These are phyloP conservation scores for Panurus biarmicus DNA, from an alignment of 2,113 vertebrate genomes.

Conservation along the genomic window DNA sequence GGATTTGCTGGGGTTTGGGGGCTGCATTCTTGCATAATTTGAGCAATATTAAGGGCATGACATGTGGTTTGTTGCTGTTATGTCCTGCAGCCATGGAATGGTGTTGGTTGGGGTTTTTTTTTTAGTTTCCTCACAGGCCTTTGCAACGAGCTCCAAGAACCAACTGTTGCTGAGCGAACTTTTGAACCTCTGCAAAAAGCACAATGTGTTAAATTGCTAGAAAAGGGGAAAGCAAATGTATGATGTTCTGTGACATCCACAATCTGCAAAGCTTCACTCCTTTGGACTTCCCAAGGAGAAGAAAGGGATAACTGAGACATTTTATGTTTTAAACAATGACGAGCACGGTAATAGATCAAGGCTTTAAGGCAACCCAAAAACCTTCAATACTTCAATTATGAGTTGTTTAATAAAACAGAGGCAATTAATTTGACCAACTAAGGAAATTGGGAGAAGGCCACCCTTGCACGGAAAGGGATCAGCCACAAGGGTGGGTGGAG, in stretches of 20 bases:
- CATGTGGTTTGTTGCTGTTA: background rate
- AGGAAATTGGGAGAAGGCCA: background rate
- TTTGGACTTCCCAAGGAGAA: conserved; percentile 56
- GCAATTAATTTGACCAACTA: background rate
- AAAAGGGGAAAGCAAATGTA: conserved; percentile 25
- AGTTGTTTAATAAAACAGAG: background rate
- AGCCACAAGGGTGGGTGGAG: background rate
- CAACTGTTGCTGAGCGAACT: conserved; percentile 48
- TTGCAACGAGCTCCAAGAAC: background rate
- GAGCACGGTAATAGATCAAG: background rate
- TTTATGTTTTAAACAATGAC: background rate
- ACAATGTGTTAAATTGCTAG: conserved; percentile 33
- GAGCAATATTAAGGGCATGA: background rate
- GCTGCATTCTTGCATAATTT: background rate
- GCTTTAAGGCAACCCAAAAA: background rate
- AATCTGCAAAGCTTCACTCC: conserved; percentile 51
- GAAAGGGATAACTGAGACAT: background rate
- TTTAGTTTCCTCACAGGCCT: background rate
- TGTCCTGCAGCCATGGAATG: conserved; percentile 1
- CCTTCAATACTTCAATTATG: background rate
- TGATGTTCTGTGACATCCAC: conserved; percentile 41
- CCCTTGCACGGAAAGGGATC: background rate
- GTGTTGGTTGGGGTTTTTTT: background rate
- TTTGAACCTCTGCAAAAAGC: conserved; percentile 26
- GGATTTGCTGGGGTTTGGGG: background rate